Conservation (phyloP, 2,113 vertebrate genomes). For the Xenopus tropicalis region UCB_Xtro_10.0 CM004446.2:59185001-59185500, state of each 20-base stretch:
- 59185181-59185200: no score
- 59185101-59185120: no score
- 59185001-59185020: no score
- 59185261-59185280: slow-evolving; percentile 66
- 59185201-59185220: no score
- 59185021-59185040: no score
- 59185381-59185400: slow-evolving; percentile 66
- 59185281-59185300: slow-evolving; percentile 66
- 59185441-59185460: no score
- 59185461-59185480: not conserved
- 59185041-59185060: no score
- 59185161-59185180: no score
- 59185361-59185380: slow-evolving; percentile 62
- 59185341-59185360: slow-evolving; percentile 61
- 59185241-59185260: slow-evolving; percentile 71
- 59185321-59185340: slow-evolving; percentile 61
- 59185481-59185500: not conserved
- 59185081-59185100: no score
- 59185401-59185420: slow-evolving; percentile 55
- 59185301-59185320: slow-evolving; percentile 74
- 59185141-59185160: no score
- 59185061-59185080: no score
- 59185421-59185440: slow-evolving; percentile 1
- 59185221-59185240: not conserved
- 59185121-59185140: no score